phyloP scores from a whole-genome alignment of 2,888 invertebrate genomes.

The Muscina levida region DNA sequence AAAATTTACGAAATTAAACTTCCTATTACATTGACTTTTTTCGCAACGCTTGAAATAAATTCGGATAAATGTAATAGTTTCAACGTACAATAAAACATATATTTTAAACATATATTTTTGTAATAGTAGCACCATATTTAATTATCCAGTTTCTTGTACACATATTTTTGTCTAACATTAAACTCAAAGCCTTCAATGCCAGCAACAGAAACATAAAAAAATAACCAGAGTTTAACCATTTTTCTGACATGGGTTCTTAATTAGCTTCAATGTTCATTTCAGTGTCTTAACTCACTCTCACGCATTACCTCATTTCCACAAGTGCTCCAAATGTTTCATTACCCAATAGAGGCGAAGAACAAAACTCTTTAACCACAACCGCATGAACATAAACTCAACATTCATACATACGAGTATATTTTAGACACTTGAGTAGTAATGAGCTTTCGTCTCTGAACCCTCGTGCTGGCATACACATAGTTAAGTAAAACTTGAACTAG shows the following conservation, averaged over 20 bases:
- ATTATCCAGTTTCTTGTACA: conserved; percentile 60
- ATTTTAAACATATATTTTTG: conserved; percentile 2
- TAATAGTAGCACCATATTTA: conserved; percentile 44
- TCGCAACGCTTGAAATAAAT: no score
- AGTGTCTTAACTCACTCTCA: conserved; percentile 42
- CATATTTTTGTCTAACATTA: conserved; percentile 46
- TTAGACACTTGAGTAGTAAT: conserved; percentile 68
- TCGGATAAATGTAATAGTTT: no score
- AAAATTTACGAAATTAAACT: no score
- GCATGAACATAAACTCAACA: conserved; percentile 16
- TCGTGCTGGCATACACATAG: conserved; percentile 16
- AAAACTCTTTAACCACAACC: conserved; percentile 52
- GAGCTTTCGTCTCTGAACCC: conserved; percentile 39
- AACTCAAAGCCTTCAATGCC: conserved; percentile 21
- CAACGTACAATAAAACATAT: background rate
- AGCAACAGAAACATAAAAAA: conserved; percentile 22
- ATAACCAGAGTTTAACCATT: conserved; percentile 68
- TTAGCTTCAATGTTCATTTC: conserved; percentile 74
- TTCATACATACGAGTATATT: conserved; percentile 61
- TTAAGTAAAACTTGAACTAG: background rate
- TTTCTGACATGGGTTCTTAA: conserved; percentile 77
- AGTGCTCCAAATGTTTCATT: conserved; percentile 68
- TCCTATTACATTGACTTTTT: no score
- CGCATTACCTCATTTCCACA: conserved; percentile 52
- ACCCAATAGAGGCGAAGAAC: conserved; percentile 66